These are phyloP conservation scores for Torymus aiolomorphi DNA, from an alignment of 2,888 invertebrate genomes.

Conservation along the genomic window DNA sequence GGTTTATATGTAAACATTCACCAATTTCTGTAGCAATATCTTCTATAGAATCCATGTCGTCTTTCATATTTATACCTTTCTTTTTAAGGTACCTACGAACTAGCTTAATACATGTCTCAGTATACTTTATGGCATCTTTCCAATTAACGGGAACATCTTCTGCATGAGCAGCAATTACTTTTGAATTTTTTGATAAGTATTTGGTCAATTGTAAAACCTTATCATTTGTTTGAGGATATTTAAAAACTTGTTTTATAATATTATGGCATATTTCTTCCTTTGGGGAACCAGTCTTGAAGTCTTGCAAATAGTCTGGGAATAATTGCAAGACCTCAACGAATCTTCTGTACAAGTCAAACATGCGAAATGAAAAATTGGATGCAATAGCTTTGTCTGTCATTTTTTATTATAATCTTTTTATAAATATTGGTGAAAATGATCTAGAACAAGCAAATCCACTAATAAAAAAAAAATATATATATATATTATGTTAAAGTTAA, in stretches of 20 bases:
- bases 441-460: not conserved
- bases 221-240: constrained; percentile 7
- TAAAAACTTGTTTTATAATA: constrained; percentile 25
- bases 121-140: constrained; percentile 31
- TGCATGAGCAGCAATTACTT: constrained; percentile 25
- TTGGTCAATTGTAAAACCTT: not conserved
- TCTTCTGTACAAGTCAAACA: constrained; percentile 47
- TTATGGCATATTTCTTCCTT: constrained; percentile 10
- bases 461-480: not conserved
- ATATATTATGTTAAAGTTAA: not conserved
- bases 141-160: constrained; percentile 34
- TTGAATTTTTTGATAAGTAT: constrained; percentile 30
- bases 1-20: not conserved
- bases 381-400: not conserved
- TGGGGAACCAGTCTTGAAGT: constrained; percentile 38
- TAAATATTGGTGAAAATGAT: too few species aligned
- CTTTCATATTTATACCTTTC: not conserved
- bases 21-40: constrained; percentile 23
- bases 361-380: constrained; percentile 42
- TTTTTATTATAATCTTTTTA: not conserved
- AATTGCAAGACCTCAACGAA: constrained; percentile 38
- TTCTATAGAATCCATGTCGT: constrained; percentile 9
- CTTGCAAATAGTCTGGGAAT: constrained; percentile 13
- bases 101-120: constrained; percentile 14
- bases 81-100: constrained; percentile 11